Conservation (phyloP, 2,888 invertebrate species). For the Rhyacophila evoluta region DNA sequence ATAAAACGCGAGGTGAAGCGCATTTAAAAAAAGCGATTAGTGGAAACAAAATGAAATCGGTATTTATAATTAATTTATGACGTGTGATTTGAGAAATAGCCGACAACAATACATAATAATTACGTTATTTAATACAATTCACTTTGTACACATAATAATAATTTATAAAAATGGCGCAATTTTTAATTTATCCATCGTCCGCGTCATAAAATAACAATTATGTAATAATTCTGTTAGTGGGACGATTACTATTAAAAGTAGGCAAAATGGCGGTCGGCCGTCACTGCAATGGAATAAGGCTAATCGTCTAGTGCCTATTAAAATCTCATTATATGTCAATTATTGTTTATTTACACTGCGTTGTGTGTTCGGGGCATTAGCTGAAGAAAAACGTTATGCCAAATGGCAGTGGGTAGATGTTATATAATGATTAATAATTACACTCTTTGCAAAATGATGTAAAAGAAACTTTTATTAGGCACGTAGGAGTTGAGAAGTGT, state of each 20-base stretch:
- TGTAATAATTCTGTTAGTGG: constrained; percentile 24
- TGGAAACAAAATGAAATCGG: too few species aligned
- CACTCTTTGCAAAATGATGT: neutral
- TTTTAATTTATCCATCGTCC: neutral
- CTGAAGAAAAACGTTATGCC: constrained; percentile 10
- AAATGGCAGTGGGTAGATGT: constrained; percentile 13
- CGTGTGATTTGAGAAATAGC: neutral
- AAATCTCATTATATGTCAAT: constrained; percentile 51
- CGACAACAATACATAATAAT: neutral
- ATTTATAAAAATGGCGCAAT: constrained; percentile 12
- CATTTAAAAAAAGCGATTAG: too few species aligned
- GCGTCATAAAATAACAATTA: constrained; percentile 12
- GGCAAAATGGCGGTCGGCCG: constrained; percentile 8
- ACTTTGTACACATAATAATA: neutral
- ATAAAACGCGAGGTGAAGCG: too few species aligned
- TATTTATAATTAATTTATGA: neutral
- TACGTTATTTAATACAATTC: constrained; percentile 18
- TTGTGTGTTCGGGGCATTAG: constrained; percentile 10
- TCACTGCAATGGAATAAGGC: constrained; percentile 14
- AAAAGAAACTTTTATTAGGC: neutral
- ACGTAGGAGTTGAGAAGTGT: neutral
- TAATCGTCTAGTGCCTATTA: constrained; percentile 43
- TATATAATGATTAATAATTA: constrained; percentile 21
- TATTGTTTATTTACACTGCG: constrained; percentile 31
- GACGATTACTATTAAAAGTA: constrained; percentile 22